Conservation (phyloP, 1,140 invertebrate species). For the Drosophila willistoni region DNA sequence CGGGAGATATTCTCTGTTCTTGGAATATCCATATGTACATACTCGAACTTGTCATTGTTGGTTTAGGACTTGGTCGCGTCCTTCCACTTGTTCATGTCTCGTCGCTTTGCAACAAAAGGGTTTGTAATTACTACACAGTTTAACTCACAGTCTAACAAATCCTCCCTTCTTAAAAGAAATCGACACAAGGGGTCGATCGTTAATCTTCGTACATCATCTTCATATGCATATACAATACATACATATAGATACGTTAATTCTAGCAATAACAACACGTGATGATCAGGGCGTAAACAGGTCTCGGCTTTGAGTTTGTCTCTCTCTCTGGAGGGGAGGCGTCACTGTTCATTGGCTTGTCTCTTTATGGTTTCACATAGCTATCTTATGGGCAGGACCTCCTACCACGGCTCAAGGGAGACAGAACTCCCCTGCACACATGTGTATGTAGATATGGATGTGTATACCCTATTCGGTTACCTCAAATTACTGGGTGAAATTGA, state of each 20-base stretch:
- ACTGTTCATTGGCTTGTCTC: slow-evolving; percentile 41
- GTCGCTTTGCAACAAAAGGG: slow-evolving; percentile 66
- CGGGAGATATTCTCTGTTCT: slow-evolving; percentile 54
- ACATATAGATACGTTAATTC: slow-evolving; percentile 35
- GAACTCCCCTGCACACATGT: background rate
- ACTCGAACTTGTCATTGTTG: slow-evolving; percentile 52
- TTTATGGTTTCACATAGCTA: slow-evolving; percentile 38
- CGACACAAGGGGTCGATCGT: slow-evolving; percentile 40
- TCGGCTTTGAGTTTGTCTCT: slow-evolving; percentile 34
- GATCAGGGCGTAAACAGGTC: slow-evolving; percentile 69
- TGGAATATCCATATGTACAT: slow-evolving; percentile 37
- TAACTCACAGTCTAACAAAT: slow-evolving; percentile 54
- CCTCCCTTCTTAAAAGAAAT: slow-evolving; percentile 49
- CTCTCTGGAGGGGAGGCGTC: slow-evolving; percentile 52
- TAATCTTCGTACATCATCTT: background rate
- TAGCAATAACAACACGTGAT: slow-evolving; percentile 65
- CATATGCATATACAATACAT: slow-evolving; percentile 55
- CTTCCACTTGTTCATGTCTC: background rate
- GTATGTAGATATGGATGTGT: background rate
- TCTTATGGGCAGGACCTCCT: slow-evolving; percentile 55
- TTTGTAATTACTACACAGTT: slow-evolving; percentile 66
- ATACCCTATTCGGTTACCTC: slow-evolving; percentile 1
- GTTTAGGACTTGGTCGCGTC: slow-evolving; percentile 56
- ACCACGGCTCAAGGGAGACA: slow-evolving; percentile 58
- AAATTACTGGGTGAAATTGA: slow-evolving; percentile 10